These are phyloP conservation scores for Ciconia nigra DNA, from an alignment of 2,797 vertebrate genomes.

Conservation along the genomic window DNA sequence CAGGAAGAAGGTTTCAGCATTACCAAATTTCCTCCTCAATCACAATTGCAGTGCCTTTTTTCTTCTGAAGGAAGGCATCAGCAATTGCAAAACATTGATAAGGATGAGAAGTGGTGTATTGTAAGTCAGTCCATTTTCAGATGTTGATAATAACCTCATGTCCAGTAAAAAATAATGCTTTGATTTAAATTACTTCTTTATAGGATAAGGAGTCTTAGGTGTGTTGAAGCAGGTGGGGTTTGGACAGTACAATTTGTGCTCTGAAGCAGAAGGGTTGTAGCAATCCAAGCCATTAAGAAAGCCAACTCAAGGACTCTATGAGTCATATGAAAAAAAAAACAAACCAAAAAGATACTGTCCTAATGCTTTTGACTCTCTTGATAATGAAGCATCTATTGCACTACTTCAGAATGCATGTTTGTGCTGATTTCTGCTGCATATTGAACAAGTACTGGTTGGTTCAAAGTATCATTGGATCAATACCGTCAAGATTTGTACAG, in stretches of 20 bases:
- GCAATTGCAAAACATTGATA: not conserved
- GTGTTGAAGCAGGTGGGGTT: not conserved
- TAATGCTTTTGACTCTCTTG: not conserved
- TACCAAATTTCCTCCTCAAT: not conserved
- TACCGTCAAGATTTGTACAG: not conserved
- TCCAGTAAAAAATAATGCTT: not conserved
- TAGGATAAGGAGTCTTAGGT: not conserved
- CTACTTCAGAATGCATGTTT: not conserved
- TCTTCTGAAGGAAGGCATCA: not conserved
- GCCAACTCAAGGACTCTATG: not conserved
- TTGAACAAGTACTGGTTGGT: not conserved
- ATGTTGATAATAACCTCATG: not conserved
- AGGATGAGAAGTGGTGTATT: not conserved
- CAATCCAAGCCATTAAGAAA: not conserved
- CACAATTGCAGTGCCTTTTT: not conserved
- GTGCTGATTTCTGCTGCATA: fast-evolving
- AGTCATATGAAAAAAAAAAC: not conserved
- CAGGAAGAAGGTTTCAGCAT: not conserved
- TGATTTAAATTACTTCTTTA: not conserved
- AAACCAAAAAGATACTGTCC: not conserved
- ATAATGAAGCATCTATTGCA: not conserved
- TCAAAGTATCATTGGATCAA: not conserved
- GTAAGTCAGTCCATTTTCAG: not conserved
- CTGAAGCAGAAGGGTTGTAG: not conserved
- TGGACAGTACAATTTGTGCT: not conserved